A percentile compares a stretch with the other conserved stretches of the same genome.
Conservation (phyloP, 2,888 invertebrate species). For the Microctonus hyperodae region DNA sequence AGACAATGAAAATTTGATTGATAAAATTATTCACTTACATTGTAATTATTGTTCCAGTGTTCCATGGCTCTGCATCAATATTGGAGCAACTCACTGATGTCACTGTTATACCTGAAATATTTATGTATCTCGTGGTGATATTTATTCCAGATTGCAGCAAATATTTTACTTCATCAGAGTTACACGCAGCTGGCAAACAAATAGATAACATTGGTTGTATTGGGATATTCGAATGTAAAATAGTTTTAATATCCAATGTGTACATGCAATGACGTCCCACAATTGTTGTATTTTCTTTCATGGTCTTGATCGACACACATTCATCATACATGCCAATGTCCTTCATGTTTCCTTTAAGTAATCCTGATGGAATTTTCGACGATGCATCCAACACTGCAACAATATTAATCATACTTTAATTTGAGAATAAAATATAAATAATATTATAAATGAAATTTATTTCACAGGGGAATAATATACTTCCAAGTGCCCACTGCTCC, state of each 20-base stretch:
- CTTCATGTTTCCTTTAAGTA: conserved; percentile 61
- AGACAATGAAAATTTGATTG: background rate
- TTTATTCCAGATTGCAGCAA: conserved; percentile 28
- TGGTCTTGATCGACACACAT: conserved; percentile 52
- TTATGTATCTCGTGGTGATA: background rate
- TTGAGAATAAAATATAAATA: conserved; percentile 27
- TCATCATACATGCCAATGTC: conserved; percentile 64
- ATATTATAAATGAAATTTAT: background rate
- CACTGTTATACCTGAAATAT: background rate
- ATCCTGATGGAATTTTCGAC: conserved; percentile 63
- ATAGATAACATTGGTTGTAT: conserved; percentile 57
- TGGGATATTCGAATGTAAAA: conserved; percentile 27
- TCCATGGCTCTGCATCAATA: conserved; percentile 34
- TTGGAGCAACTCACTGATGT: conserved; percentile 32
- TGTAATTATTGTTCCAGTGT: conserved; percentile 33
- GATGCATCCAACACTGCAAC: conserved; percentile 65
- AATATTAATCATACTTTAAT: background rate
- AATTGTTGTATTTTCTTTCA: conserved; percentile 48
- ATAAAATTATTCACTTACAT: conserved; percentile 35
- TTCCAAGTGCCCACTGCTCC: conserved; percentile 30
- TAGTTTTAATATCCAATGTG: conserved; percentile 43
- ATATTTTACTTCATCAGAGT: conserved; percentile 47
- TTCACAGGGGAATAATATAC: background rate
- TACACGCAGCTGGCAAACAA: conserved; percentile 63
- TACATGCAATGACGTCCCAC: conserved; percentile 62